Evolutionary conservation across 35 echinoderm and acorn worm genomes (phyloP).

Genomic region (Patiria miniata): DNA sequence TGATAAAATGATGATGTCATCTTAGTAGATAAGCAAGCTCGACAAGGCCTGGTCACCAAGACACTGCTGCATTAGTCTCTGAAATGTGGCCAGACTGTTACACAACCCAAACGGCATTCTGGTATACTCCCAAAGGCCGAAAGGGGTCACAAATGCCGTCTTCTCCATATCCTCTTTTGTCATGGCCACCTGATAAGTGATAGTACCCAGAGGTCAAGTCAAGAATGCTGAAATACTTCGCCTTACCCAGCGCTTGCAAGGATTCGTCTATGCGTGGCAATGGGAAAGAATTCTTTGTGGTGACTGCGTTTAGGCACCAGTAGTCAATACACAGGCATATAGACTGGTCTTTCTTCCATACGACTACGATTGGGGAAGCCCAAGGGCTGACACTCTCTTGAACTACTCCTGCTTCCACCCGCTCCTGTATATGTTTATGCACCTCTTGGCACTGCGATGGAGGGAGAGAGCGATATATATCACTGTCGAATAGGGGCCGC

Average conservation of each 20-base stretch:
- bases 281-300: slow-evolving; percentile 38
- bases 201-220: slow-evolving; percentile 34
- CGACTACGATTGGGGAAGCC: too few relatives aligned
- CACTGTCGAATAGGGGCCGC: slow-evolving; percentile 31
- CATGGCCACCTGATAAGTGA: slow-evolving; percentile 56
- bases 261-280: slow-evolving; percentile 47
- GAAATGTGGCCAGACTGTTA: slow-evolving; percentile 72
- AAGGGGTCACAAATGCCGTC: slow-evolving; percentile 69
- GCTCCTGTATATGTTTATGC: slow-evolving; percentile 45
- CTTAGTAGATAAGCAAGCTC: slow-evolving; percentile 56
- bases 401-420: slow-evolving; percentile 37
- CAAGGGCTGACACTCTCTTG: slow-evolving; percentile 27
- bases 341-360: slow-evolving; percentile 48
- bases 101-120: slow-evolving; percentile 79
- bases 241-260: slow-evolving; percentile 23
- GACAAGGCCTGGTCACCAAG: slow-evolving; percentile 59
- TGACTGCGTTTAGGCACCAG: slow-evolving; percentile 22
- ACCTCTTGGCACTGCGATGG: slow-evolving; percentile 58
- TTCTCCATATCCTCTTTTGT: slow-evolving; percentile 38
- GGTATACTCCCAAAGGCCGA: slow-evolving; percentile 55
- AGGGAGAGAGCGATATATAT: slow-evolving; percentile 39
- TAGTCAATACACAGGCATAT: slow-evolving; percentile 54
- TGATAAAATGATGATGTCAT: slow-evolving; percentile 69
- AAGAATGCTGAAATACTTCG: slow-evolving; percentile 41
- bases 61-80: too few relatives aligned